These are phyloP conservation scores for Hirudo medicinalis DNA, from an alignment of 1,140 invertebrate genomes.

Conservation along the genomic window DNA sequence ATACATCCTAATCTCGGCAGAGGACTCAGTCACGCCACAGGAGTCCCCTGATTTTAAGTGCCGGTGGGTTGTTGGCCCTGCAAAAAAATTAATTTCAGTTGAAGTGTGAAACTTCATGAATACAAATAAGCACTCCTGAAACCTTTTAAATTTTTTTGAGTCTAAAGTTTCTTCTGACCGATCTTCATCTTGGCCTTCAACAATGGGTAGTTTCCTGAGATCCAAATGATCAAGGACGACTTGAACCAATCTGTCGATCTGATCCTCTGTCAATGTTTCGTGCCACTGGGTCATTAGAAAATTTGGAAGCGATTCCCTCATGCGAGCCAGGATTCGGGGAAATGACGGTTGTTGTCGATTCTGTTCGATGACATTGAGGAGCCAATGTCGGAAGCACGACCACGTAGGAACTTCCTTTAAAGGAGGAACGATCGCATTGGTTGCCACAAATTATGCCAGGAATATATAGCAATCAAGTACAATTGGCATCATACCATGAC, in stretches of 20 bases:
- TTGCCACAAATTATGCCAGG: background rate
- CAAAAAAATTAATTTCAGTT: background rate
- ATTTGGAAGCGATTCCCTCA: conserved; percentile 23
- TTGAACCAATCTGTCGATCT: conserved; percentile 22
- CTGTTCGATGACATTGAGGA: conserved; percentile 28
- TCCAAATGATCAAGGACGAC: conserved; percentile 18
- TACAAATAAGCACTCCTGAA: background rate
- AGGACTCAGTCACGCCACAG: conserved; percentile 22
- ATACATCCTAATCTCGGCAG: too few species aligned
- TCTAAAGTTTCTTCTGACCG: background rate
- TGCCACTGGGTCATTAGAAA: conserved; percentile 29
- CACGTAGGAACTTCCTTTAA: conserved; percentile 13
- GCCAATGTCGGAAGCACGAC: conserved; percentile 25
- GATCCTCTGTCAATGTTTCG: conserved; percentile 21
- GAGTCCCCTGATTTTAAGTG: conserved; percentile 24
- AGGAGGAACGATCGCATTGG: too few species aligned
- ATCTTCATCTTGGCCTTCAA: background rate
- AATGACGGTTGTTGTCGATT: conserved; percentile 25
- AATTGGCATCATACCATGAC: conserved; percentile 18
- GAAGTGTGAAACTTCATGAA: background rate
- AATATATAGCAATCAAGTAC: background rate
- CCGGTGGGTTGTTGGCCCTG: conserved; percentile 24
- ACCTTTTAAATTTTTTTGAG: background rate
- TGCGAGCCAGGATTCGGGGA: conserved; percentile 22
- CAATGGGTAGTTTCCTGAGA: background rate